A percentile compares a stretch with the other conserved stretches of the same genome.
These are phyloP conservation scores for Cryptus armator DNA, from an alignment of 2,888 invertebrate genomes.

Conservation along the genomic window DNA sequence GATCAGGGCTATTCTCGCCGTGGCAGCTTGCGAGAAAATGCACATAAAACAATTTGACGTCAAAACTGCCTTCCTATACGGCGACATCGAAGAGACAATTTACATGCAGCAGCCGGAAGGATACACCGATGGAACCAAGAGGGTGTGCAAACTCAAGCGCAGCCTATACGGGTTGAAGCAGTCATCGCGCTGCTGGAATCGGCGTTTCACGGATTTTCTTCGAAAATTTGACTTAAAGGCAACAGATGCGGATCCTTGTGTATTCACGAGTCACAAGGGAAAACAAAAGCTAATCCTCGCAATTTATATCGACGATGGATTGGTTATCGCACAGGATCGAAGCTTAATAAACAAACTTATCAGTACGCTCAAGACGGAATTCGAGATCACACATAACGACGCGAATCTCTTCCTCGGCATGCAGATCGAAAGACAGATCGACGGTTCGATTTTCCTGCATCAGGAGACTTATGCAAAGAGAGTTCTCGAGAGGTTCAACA, in stretches of 20 bases:
- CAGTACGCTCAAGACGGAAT: no score
- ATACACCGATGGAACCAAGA: constrained; percentile 73
- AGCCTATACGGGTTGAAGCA: constrained; percentile 82
- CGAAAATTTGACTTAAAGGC: constrained; percentile 71
- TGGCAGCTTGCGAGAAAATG: constrained; percentile 72
- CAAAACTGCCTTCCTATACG: constrained; percentile 78
- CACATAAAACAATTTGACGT: constrained; percentile 75
- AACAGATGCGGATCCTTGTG: constrained; percentile 77
- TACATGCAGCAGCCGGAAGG: constrained; percentile 80
- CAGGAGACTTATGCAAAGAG: constrained; percentile 57
- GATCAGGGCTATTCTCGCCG: constrained; percentile 70
- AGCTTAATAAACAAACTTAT: no score
- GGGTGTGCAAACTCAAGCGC: constrained; percentile 77
- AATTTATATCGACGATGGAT: constrained; percentile 79
- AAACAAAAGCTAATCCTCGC: constrained; percentile 70
- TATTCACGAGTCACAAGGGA: constrained; percentile 70
- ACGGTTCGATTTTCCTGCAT: constrained; percentile 58
- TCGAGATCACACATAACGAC: no score
- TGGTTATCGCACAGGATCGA: constrained; percentile 67
- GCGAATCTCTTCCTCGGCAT: constrained; percentile 38
- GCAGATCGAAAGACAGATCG: constrained; percentile 65
- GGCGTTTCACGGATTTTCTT: constrained; percentile 73
- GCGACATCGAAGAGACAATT: constrained; percentile 76
- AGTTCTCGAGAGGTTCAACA: constrained; percentile 55
- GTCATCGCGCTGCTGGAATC: constrained; percentile 79